These are phyloP conservation scores for Ylistrum balloti DNA, from an alignment of 1,140 invertebrate genomes.

Conservation along the genomic window DNA sequence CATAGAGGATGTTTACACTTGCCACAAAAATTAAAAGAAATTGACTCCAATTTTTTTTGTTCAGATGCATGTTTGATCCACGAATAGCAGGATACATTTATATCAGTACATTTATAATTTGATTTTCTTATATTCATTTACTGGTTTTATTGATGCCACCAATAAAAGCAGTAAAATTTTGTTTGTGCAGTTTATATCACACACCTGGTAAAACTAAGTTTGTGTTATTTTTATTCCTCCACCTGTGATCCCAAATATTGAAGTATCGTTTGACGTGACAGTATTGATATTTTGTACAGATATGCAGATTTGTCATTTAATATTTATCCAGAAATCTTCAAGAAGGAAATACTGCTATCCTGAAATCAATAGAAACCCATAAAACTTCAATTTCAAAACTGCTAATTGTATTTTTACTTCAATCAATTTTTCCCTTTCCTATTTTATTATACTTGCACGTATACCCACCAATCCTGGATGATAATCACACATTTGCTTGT, in stretches of 20 bases:
- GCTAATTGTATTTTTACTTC: neutral
- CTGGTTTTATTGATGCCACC: neutral
- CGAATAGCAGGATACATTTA: no score
- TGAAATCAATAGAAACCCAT: neutral
- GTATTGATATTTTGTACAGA: neutral
- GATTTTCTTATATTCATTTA: neutral
- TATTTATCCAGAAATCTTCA: neutral
- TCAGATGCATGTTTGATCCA: no score
- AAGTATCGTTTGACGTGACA: neutral
- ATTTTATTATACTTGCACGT: neutral
- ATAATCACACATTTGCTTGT: neutral
- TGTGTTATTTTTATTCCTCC: neutral
- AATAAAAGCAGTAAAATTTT: neutral
- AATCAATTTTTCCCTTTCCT: neutral
- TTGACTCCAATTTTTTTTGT: neutral
- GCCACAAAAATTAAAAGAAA: neutral
- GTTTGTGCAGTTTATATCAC: neutral
- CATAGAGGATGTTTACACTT: neutral
- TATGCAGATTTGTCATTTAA: conserved; percentile 21
- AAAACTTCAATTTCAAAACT: conserved; percentile 29
- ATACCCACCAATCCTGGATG: neutral
- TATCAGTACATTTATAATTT: neutral
- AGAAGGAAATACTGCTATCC: neutral
- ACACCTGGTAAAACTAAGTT: neutral
- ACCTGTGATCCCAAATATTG: neutral